Evolutionary conservation across 2,888 invertebrate genomes (phyloP), one percentile per base, ranked within the genome.

Genomic region (Augochlorella aurata): DNA sequence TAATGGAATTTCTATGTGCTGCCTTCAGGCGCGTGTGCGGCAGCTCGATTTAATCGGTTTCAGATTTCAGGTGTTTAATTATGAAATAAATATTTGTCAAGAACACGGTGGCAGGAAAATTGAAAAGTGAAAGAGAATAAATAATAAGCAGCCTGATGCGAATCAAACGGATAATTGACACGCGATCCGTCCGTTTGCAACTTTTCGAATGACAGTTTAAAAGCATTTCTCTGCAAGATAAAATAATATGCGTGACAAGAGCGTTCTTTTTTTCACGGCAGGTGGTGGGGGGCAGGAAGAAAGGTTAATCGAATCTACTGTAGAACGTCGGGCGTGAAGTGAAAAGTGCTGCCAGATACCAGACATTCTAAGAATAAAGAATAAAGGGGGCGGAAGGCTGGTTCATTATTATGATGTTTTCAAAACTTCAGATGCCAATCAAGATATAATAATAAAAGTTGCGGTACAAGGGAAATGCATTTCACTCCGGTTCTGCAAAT

Each of bases 201-300:
- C 78, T 68, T 44, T 68, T 61, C 72, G 76, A 87, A 80, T 18
- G 73, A 87, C 85, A 87, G 65, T 85, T 86, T 85, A 85, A 86
- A 86, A 79, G 86, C 85, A 77, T 87, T 87, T 71, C 87, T 50
- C 14, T 85, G 80, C 85, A 82, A 82, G 77, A 77, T 71, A 76
- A 87, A 82, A 82, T 79, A 77, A 78, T 74, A 83, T 61, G 72
- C 44, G 44, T 44, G 67, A 24, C 61, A 82, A 66, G 73, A 70
- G 73, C 69, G 65, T 54, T 44, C 38, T 38, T 38, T 38, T 54
- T 66, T 73, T 44, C n/a, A 21, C 21, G 21, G 45, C 38, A 0
- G 44, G 1, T 58, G 24, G 44, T 65, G 63, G 38, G 47, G 38
- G 47, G 21, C 5, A 54, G n/a, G 50, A 50, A 72, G 52, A 68